Evolutionary conservation across 2,888 invertebrate genomes (phyloP), one percentile per base, ranked within the genome.

Genomic region (Cybosia mesomella): DNA sequence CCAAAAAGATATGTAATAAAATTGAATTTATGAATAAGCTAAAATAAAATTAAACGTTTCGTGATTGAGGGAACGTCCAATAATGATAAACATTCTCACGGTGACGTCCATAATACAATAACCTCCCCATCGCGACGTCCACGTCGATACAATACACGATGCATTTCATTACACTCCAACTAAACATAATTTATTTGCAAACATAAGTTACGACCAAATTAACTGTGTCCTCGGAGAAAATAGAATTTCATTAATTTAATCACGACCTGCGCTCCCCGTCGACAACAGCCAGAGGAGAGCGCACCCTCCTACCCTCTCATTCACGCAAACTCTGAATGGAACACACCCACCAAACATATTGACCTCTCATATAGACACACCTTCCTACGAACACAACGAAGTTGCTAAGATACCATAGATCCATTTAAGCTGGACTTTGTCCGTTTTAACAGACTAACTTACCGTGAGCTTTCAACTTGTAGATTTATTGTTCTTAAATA

Each of bases 241-340:
- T 86, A 87, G 86, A 87, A 84, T 85, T 85, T 85, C 85, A 85
- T 87, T 88, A 87, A 87, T 88, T 88, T 87, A 86, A 88, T 89
- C 86, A 80, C 66, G 63, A 74, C 82, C 83, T 81, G 82, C 87
- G 85, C 87, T 86, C 70, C n/a, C n/a, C n/a, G n/a, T n/a, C 74
- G 81, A 82, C 80, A 82, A 79, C 78, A 77, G 68, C 74, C 73
- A 71, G 72, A 65, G 68, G 67, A 73, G 75, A 54, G 61, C 61
- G 43, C 66, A 53, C 67, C 68, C 68, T 59, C 70, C 49, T 67
- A 32, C 53, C 65, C 57, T 68, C 63, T 70, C 64, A 70, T 64
- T 70, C 64, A 66, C 32, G 53, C 69, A 28, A 66, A 13, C 71
- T 64, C 76, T 82, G 78, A 84, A 85, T 84, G 84, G 74, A 73